phyloP scores from a whole-genome alignment of 1,140 invertebrate genomes.

The Physella acuta region DNA sequence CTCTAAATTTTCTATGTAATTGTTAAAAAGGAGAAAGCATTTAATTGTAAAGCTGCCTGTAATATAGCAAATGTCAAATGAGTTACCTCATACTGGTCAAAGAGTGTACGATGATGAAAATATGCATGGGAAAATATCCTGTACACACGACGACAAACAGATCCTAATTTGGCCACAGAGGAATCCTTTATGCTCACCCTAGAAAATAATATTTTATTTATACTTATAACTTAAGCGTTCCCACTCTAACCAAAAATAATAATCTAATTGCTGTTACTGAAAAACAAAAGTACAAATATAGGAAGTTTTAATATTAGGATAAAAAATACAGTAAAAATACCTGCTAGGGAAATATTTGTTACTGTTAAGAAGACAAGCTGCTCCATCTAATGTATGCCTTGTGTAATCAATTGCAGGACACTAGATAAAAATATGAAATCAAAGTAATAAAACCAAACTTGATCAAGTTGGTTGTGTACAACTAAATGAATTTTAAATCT shows the following conservation, averaged over 20 bases:
- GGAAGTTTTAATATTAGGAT: too few relatives aligned
- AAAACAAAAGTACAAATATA: too few relatives aligned
- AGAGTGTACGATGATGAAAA: slow-evolving; percentile 94
- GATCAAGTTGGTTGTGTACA: too few relatives aligned
- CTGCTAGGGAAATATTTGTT: slow-evolving; percentile 99
- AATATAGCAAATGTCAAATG: too few relatives aligned
- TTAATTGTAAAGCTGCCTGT: not conserved
- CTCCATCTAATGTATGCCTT: slow-evolving; percentile 97
- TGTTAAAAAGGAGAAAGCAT: too few relatives aligned
- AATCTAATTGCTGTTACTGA: too few relatives aligned
- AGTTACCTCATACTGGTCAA: slow-evolving; percentile 92
- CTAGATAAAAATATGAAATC: slow-evolving; percentile 49
- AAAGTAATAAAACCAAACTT: not conserved
- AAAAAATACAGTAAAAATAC: too few relatives aligned
- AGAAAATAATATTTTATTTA: slow-evolving; percentile 33
- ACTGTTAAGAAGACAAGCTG: slow-evolving; percentile 96
- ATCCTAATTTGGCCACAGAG: slow-evolving; percentile 95
- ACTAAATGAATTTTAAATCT: not conserved
- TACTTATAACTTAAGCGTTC: too few relatives aligned
- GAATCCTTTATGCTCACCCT: slow-evolving; percentile 99
- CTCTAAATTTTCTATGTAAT: too few relatives aligned
- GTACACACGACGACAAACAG: slow-evolving; percentile 96
- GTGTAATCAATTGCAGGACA: slow-evolving; percentile 99
- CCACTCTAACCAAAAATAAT: too few relatives aligned
- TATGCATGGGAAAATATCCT: slow-evolving; percentile 99